Percentiles rank a stretch among this genome's conserved stretches.
Evolutionary conservation across 2,888 invertebrate species (phyloP).

Genomic region (Microplitis deprimator): DNA sequence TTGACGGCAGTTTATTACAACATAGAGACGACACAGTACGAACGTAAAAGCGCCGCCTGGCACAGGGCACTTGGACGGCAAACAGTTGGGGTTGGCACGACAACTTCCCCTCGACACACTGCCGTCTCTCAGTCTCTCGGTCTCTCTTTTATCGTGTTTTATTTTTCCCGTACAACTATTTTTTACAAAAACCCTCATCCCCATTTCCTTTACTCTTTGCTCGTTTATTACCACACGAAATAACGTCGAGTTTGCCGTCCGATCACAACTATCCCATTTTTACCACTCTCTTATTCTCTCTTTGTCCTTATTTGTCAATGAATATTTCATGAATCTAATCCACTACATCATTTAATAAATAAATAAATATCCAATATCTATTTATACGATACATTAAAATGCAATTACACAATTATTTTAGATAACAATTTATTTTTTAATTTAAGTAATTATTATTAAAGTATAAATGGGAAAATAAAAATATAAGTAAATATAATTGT

Average conservation of each 20-base stretch:
- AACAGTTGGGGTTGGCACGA: slow-evolving; percentile 65
- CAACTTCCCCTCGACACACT: slow-evolving; percentile 49
- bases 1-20: slow-evolving; percentile 61
- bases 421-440: no score
- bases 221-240: slow-evolving; percentile 41
- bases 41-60: slow-evolving; percentile 59
- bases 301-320: slow-evolving; percentile 5
- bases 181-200: slow-evolving; percentile 18
- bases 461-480: background rate
- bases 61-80: slow-evolving; percentile 64
- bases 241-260: slow-evolving; percentile 30
- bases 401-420: background rate
- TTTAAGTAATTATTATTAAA: background rate
- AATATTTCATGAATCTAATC: slow-evolving; percentile 30
- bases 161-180: slow-evolving; percentile 18
- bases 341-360: slow-evolving; percentile 9
- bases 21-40: slow-evolving; percentile 53
- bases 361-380: background rate
- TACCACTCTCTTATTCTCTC: slow-evolving; percentile 45
- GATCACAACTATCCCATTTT: slow-evolving; percentile 29
- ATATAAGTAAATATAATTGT: background rate
- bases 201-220: slow-evolving; percentile 15
- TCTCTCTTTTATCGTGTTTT: slow-evolving; percentile 18
- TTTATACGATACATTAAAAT: background rate
- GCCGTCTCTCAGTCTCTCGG: slow-evolving; percentile 13